Base-by-base conservation (phyloP, 2,113 vertebrate species). In the Helogale parvula region DNA sequence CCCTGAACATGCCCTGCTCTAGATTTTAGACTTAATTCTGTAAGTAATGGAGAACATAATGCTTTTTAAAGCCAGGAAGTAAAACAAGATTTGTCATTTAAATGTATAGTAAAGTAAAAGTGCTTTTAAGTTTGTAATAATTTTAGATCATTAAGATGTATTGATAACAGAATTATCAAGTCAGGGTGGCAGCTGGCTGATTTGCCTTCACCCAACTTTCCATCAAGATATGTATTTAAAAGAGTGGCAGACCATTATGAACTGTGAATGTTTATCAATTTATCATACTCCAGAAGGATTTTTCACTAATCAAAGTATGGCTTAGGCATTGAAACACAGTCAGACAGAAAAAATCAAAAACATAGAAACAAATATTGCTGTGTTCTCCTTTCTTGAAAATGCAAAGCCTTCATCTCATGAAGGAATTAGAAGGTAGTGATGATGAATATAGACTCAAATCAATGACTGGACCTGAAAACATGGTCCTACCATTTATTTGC, bases 71-170 rank as follows among this genome's bases (percentile, higher is more conserved):
- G 82, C n/a, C 72, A 76, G 29, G 38, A 93, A 71, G 5, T 12
- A 13, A 94, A 97, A 63, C 12, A 52, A 60, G 15, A 65, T 71
- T 54, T 76, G 17, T 23, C 45, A 86, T 72, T 87, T 79, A 69
- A 79, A 69, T 50, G 77, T 80, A 89, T 9, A 86, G 65, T 33
- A 93, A 72, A 95, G 65, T 29, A 84, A 90, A 84, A 74, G 85
- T 94, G 27, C 54, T 31, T 81, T 85, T 54, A 86, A 71, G 33
- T 84, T 60, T 74, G 31, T 19, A 76, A 87, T 72, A 35, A 60
- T 84, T 85, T 95, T 84, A 68, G 9, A 60, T 83, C 54, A 71
- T 38, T 80, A 80, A 88, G 35, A 72, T 88, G 27, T 33, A 13
- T 65, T 83, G 16, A 80, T 74, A 95, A 95, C 12, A 69, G n/a